Base-by-base conservation (phyloP, 2,797 vertebrate genomes). In the Natrix natrix region DNA sequence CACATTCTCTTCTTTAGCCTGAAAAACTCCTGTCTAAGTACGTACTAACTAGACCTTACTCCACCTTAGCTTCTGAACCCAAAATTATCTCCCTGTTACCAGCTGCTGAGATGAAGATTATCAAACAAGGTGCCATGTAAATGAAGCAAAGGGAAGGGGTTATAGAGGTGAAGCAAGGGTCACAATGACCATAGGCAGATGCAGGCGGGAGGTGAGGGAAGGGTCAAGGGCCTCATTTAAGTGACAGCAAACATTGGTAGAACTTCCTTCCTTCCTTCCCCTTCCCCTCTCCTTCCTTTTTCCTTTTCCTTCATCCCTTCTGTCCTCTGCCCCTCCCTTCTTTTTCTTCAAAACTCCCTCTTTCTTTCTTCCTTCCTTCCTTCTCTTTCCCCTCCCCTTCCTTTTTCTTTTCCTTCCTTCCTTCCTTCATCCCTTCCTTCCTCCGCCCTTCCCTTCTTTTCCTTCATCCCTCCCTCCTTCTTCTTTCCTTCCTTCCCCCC, bases 391-490 rank as follows among this genome's bases (percentile, higher is more conserved):
- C 5, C 48, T 5, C 5, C 48, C 48, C 48, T 6, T 52, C 48
- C 48, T 4, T 6, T 7, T 52, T 6, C 48, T 52, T 52, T 28
- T 61, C 10, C 60, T 61, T 61, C 24, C 3, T 61, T 0, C 24
- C 24, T 61, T 4, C 10, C 48, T 52, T 4, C 48, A 3, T 52
- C 5, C 56, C 56, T 57, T 16, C 56, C 56, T 52, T 52, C 48
- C 6, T 52, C 5, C 48, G 5, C 56, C 6, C 22, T 11, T 10
- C 10, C 11, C 2, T 11, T 0, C 17, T 1, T 8, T 4, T 59
- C 5, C 48, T 7, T 54, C 54, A 52, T 52, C 5, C 48, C 48
- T 52, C 5, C 48, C 48, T 5, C 5, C 6, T 6, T 52, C 48
- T 6, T 52, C 48, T 5, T 48, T 48, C 48, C 48, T 48, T 48